Base-by-base conservation (phyloP, 2,888 invertebrate genomes). In the Drosophila imparisetae region DNA sequence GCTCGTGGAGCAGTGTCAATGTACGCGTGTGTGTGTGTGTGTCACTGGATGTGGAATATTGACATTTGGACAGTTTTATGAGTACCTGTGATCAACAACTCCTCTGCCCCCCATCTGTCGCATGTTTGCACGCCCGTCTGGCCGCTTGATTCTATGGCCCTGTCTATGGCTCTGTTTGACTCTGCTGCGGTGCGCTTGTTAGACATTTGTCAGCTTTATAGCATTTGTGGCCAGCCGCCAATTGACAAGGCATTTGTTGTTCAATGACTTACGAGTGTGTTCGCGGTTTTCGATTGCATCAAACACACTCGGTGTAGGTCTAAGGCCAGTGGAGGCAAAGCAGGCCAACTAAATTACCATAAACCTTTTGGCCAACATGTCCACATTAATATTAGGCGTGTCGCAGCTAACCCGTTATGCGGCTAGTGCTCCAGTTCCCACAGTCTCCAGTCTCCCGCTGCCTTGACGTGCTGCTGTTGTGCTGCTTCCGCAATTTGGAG, bases 41-140 rank as follows among this genome's bases (percentile, higher is more conserved):
- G 67, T 48, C 34, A 15, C 24, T 45, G 55, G 54, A 40, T 58
- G 64, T 83, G 72, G 61, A 69, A 87, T 83, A 89, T 87, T 87
- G 85, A 82, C 85, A 89, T 83, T 85, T 78, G 75, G 89, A 87
- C 89, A 87, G 89, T 89, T 86, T 86, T 86, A 86, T 86, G 86
- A 86, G 90, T 87, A 89, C 89, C 89, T 85, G 87, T 72, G 80
- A 83, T 83, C 83, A 85, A 68, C 76, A 65, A 55, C 74, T 40
- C 30, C 58, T 54, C 57, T 64, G 29, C 58, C 34, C 30, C 45
- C 11, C 34, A 15, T 6, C 32, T 8, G 24, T 15, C 13, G 27
- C 53, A 45, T 68, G 66, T 72, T 77, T 66, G 64, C 32, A 18
- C 32, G 59, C 5, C 45, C 42, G 72, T 71, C 79, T 74, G 63